Base-by-base conservation (phyloP, 2,797 vertebrate genomes). In the Spatula clypeata region DNA sequence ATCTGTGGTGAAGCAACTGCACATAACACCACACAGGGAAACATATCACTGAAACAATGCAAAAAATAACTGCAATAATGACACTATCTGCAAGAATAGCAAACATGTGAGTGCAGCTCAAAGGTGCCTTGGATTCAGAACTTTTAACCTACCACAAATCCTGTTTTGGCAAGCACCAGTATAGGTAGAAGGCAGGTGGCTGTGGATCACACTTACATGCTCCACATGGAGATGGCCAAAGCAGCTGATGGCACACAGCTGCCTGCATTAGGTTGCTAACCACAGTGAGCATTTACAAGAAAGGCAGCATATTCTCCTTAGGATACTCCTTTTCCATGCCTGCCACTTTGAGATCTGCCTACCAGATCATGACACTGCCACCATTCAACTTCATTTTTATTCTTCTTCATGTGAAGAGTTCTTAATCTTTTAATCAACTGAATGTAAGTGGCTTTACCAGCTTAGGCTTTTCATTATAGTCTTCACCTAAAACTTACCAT, bases 211-310 rank as follows among this genome's bases (percentile, higher is more conserved):
- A 0, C 5, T 26, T 8, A 8, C 20, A 2, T 2, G 5, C 24
- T 66, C 38, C 58, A 40, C 34, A 5, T 0, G 0, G 47, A 61
- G 42, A 6, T 2, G 5, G 7, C 5, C 58, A 38, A 67, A 84
- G 49, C 49, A 65, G 17, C 0, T 1, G 34, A 23, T 5, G 6
- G 23, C 67, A 34, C 34, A 42, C 16, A 60, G 36, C 14, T 57
- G 47, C 32, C 67, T n/a, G 24, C 36, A 19, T 45, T 15, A 11
- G 0, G 0, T 27, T 45, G 8, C 38, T 53, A 3, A 31, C 8
- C 24, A 32, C 2, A 1, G 4, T 0, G 10, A 71, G 40, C 2
- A 0, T 32, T 40, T 55, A 32, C 31, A 79, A 57, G 8, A 0
- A 1, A 66, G 31, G 32, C 5, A 86, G 11, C 8, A 53, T 29